phyloP scores from a whole-genome alignment of 92 coral and sea anemone species.

The Epizoanthus ramosus region DNA sequence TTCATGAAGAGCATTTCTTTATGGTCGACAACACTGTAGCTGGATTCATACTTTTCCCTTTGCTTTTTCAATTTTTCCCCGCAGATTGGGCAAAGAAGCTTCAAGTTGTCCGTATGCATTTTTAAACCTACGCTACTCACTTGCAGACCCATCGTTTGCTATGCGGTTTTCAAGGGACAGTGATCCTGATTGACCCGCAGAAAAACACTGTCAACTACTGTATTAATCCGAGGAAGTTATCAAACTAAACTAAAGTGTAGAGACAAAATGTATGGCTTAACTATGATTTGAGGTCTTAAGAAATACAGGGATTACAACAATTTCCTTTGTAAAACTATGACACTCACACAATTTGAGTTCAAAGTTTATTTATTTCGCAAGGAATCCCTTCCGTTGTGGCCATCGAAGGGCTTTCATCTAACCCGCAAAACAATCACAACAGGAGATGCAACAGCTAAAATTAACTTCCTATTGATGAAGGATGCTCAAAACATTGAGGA shows the following conservation, averaged over 20 bases:
- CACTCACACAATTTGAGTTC: not conserved
- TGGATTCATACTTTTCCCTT: constrained; percentile 11
- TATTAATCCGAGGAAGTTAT: not conserved
- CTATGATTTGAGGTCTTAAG: not conserved
- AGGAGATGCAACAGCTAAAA: not conserved
- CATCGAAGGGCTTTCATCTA: constrained; percentile 3
- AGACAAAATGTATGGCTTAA: not conserved
- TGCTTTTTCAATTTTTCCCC: constrained; percentile 21
- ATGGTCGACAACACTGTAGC: constrained; percentile 18
- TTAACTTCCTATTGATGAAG: not conserved
- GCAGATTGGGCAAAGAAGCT: constrained; percentile 19
- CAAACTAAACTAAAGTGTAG: constrained; percentile 3
- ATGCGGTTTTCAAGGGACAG: not conserved
- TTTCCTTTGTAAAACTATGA: constrained; percentile 10
- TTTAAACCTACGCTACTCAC: not conserved
- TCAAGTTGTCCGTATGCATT: not conserved
- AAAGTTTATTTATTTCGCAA: constrained; percentile 11
- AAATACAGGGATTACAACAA: not conserved
- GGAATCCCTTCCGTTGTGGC: not conserved
- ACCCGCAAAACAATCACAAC: not conserved
- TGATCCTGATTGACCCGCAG: not conserved
- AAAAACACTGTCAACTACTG: not conserved
- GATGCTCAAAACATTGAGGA: too few relatives aligned
- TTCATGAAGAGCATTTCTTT: not conserved
- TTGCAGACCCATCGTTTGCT: not conserved